phyloP scores from a whole-genome alignment of 1,140 invertebrate species.

The Macrostomum lignano region DNA sequence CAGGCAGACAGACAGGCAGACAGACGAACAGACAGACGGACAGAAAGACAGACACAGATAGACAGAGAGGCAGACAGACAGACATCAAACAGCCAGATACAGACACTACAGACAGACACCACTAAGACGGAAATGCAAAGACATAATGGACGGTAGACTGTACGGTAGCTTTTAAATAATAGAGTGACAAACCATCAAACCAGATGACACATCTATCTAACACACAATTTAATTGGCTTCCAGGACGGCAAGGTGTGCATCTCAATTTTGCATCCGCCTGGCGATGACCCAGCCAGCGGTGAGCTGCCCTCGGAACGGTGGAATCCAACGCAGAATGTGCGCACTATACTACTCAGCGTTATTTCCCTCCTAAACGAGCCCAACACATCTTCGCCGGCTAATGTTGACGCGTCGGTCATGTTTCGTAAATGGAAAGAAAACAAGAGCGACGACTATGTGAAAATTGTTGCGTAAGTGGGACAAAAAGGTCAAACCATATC shows the following conservation, averaged over 20 bases:
- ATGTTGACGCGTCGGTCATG: slow-evolving; percentile 97
- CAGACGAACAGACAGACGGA: no score
- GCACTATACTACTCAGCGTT: slow-evolving; percentile 80
- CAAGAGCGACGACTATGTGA: no score
- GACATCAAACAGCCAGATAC: no score
- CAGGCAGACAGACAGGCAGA: no score
- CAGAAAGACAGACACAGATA: no score
- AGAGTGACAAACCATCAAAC: background rate
- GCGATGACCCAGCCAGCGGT: slow-evolving; percentile 92
- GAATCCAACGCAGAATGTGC: slow-evolving; percentile 98
- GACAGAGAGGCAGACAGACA: no score
- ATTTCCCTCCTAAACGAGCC: slow-evolving; percentile 95
- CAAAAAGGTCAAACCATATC: no score
- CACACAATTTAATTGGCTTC: background rate
- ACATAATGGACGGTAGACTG: background rate
- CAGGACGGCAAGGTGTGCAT: slow-evolving; percentile 68
- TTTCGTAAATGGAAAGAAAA: slow-evolving; percentile 92
- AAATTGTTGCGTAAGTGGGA: no score
- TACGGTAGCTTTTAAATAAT: background rate
- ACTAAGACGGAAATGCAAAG: no score
- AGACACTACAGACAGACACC: no score
- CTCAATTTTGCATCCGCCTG: slow-evolving; percentile 88
- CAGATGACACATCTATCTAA: background rate
- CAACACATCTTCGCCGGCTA: slow-evolving; percentile 93
- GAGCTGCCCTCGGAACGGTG: slow-evolving; percentile 93